A percentile compares a stretch with the other conserved stretches of the same genome.
Evolutionary conservation across 2,888 invertebrate genomes (phyloP).

Genomic region (Idaea biselata): DNA sequence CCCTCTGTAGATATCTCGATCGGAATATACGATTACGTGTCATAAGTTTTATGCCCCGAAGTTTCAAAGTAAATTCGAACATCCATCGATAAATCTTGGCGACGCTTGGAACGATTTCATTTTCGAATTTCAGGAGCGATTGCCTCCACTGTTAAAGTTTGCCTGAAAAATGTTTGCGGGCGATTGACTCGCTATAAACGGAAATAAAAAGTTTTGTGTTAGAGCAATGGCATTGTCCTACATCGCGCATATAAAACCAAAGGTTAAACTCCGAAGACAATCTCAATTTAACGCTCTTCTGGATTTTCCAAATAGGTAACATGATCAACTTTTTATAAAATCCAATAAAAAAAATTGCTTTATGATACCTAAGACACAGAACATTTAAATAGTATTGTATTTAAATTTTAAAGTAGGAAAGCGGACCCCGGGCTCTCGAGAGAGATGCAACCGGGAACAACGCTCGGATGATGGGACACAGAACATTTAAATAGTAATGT

Average conservation of each 20-base stretch:
- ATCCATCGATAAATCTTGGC: conserved; percentile 80
- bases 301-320: conserved; percentile 58
- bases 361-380: conserved; percentile 4
- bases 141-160: conserved; percentile 81
- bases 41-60: conserved; percentile 79
- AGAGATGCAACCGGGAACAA: no score
- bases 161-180: conserved; percentile 80
- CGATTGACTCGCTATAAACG: conserved; percentile 80
- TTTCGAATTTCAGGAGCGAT: conserved; percentile 81
- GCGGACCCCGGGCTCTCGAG: no score
- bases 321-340: conserved; percentile 60
- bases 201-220: conserved; percentile 80
- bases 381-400: no score
- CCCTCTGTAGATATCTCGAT: conserved; percentile 54
- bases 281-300: conserved; percentile 61
- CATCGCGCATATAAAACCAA: conserved; percentile 72
- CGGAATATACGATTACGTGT: conserved; percentile 78
- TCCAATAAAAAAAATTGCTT: conserved; percentile 50
- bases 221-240: conserved; percentile 72
- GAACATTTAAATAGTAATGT: no score
- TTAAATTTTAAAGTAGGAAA: no score
- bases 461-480: no score
- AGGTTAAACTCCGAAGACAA: conserved; percentile 61
- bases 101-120: conserved; percentile 80
- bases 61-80: conserved; percentile 80